Conservation (phyloP, 1,140 invertebrate genomes). For the Mamestra configurata region DNA sequence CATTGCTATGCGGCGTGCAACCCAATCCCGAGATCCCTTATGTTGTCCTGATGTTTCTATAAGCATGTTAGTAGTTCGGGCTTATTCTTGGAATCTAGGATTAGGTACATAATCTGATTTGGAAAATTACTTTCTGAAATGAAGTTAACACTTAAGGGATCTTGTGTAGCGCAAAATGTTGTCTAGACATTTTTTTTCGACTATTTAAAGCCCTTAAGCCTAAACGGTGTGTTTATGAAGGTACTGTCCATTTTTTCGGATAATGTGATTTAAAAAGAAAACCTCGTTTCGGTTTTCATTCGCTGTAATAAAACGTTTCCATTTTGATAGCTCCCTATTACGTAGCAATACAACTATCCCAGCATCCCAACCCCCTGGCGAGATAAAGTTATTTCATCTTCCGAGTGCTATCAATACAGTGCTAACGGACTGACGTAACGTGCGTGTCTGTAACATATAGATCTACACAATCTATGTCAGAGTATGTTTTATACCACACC, state of each 20-base stretch:
- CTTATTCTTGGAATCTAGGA: background rate
- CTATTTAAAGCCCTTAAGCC: too few relatives aligned
- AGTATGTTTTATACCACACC: background rate
- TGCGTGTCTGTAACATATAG: constrained; percentile 28
- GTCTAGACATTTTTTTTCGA: too few relatives aligned
- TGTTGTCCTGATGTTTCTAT: constrained; percentile 32
- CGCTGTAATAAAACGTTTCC: constrained; percentile 7
- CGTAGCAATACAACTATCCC: constrained; percentile 1
- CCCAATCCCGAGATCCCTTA: constrained; percentile 49
- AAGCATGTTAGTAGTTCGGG: constrained; percentile 10
- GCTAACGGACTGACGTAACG: constrained; percentile 36
- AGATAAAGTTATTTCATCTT: constrained; percentile 51
- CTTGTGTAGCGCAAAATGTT: background rate
- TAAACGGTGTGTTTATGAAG: background rate
- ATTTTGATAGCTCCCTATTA: constrained; percentile 16
- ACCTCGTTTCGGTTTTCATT: constrained; percentile 4
- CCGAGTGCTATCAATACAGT: constrained; percentile 27
- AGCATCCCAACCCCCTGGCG: constrained; percentile 26
- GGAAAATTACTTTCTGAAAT: background rate
- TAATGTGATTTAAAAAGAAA: background rate
- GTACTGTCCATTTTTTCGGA: background rate
- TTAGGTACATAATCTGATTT: background rate
- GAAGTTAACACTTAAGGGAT: background rate
- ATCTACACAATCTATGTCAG: constrained; percentile 11
- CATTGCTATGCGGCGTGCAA: constrained; percentile 60